Evolutionary conservation across 2,113 vertebrate genomes (phyloP), one percentile per base, ranked within the genome.

Genomic region (Strigops habroptila): DNA sequence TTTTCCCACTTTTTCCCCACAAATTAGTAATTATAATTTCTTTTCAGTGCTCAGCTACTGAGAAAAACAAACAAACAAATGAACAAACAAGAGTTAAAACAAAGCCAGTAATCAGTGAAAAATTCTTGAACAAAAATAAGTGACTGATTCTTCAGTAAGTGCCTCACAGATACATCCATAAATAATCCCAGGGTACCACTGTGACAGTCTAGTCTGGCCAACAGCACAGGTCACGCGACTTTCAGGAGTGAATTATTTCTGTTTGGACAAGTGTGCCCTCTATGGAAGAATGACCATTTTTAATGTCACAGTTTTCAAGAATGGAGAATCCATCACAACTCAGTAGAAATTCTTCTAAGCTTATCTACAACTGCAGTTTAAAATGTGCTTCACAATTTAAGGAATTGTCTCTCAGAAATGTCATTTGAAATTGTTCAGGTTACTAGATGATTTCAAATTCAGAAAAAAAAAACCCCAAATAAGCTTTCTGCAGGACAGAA

Each of bases 221-320:
- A 51, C 31, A 52, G n/a, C 41, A 71, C 35, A 64, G 44, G 24
- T 48, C 48, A 69, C 16, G 7, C 0, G 0, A 9, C 25, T 80
- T 92, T 63, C 37, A 48, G 27, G 14, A 84, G 6, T 63, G 16
- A 81, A 63, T 78, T 91, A 55, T 46, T 51, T 83, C 46, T 92
- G 14, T 86, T 92, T 68, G 37, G 39, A 81, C 23, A 49, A 88
- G 15, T 18, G 17, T 46, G 21, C 64, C 35, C 25, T 86, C 41
- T 81, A 5, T 22, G 43, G 37, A 86, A 81, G 25, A 86, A 70
- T 46, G 21, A 63, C 14, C 13, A 65, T n/a, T 89, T 92, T 87
- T 71, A 86, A 82, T 65, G 44, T 35, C 23, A 41, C 17, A 44
- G n/a, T 55, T 84, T 77, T 74, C 35, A 88, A 68, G 46, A 83